Conservation (phyloP, 2,888 invertebrate genomes). For the Bugula neritina region DNA sequence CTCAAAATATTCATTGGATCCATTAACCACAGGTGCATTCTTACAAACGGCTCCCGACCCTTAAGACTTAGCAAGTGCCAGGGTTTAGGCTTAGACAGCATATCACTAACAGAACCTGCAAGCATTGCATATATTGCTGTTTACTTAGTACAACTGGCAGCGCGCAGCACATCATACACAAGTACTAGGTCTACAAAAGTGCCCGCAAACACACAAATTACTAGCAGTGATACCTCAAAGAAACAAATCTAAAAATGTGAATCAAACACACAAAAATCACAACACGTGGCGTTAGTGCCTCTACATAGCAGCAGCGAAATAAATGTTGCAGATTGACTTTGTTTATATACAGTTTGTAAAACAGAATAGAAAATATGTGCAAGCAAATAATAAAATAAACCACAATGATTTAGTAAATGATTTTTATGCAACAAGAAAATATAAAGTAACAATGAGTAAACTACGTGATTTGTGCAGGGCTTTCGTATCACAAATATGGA, state of each 20-base stretch:
- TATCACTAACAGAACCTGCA: slow-evolving; percentile 73
- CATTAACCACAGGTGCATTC: slow-evolving; percentile 81
- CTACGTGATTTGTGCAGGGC: background rate
- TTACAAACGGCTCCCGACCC: slow-evolving; percentile 69
- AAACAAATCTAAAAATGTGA: too few relatives aligned
- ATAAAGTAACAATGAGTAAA: slow-evolving; percentile 10
- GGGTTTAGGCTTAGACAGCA: slow-evolving; percentile 94
- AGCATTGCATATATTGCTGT: background rate
- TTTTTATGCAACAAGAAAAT: background rate
- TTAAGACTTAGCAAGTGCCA: slow-evolving; percentile 99
- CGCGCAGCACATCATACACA: too few relatives aligned
- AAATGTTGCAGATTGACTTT: too few relatives aligned
- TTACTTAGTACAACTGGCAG: too few relatives aligned
- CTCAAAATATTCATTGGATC: slow-evolving; percentile 91
- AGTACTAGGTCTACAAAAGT: too few relatives aligned
- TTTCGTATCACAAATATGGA: background rate
- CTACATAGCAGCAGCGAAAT: background rate
- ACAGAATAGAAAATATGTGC: background rate
- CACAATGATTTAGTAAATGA: background rate
- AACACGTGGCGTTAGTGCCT: background rate
- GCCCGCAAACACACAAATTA: too few relatives aligned
- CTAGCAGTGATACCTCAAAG: too few relatives aligned
- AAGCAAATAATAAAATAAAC: background rate
- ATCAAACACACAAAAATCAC: too few relatives aligned
- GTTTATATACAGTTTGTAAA: too few relatives aligned